Evolutionary conservation across 2,888 invertebrate genomes (phyloP).

Genomic region (Taphrorychus bicolor): DNA sequence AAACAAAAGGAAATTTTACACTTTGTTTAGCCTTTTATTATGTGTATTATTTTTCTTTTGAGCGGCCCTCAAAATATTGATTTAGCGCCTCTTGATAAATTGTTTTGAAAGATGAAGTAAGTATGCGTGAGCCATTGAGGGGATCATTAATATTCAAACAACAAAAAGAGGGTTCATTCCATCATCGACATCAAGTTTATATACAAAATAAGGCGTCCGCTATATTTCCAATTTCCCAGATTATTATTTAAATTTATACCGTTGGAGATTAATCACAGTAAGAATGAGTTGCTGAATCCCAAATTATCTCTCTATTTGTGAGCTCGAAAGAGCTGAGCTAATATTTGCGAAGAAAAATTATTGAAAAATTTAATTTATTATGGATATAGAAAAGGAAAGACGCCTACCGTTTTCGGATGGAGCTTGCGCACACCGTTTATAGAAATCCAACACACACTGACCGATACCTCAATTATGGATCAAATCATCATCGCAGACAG

Average conservation of each 20-base stretch:
- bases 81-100: background rate
- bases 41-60: background rate
- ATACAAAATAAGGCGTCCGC: no score
- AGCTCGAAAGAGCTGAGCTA: background rate
- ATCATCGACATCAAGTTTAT: background rate
- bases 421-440: no score
- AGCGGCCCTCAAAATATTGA: background rate
- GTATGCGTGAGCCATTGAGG: background rate
- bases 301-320: background rate
- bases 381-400: no score
- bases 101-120: background rate
- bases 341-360: background rate
- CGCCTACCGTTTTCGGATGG: no score
- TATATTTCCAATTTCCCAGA: background rate
- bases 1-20: slow-evolving; percentile 4
- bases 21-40: slow-evolving; percentile 6
- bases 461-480: no score
- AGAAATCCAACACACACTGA: no score
- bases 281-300: background rate
- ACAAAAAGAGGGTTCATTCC: background rate
- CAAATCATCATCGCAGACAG: no score
- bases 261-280: background rate
- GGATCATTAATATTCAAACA: background rate
- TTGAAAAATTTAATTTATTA: background rate
- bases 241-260: background rate